Conservation (phyloP, 2,113 vertebrate genomes). For the Geothlypis trichas region DNA sequence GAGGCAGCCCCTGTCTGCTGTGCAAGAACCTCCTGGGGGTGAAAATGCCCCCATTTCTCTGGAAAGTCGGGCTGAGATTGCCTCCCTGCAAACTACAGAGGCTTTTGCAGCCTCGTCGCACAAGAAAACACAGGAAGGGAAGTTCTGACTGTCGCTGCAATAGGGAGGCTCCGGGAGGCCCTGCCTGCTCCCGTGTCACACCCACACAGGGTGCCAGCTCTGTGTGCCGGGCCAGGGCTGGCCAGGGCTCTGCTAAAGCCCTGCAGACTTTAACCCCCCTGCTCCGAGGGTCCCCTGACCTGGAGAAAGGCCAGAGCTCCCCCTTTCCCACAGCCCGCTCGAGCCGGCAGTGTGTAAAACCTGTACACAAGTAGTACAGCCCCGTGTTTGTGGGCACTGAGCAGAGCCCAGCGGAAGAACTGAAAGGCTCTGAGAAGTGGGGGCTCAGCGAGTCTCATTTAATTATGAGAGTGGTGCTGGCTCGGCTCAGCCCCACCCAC, state of each 20-base stretch:
- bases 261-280: accelerated
- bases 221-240: background rate
- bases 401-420: background rate
- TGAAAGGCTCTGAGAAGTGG: background rate
- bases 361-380: accelerated
- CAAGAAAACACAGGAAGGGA: accelerated
- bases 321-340: background rate
- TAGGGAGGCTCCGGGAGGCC: background rate
- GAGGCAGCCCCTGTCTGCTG: background rate
- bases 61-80: background rate
- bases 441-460: constrained; percentile 30
- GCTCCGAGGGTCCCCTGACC: background rate
- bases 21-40: background rate
- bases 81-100: background rate
- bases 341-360: background rate
- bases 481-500: constrained; percentile 54
- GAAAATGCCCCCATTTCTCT: background rate
- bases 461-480: constrained; percentile 37
- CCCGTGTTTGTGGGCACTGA: background rate
- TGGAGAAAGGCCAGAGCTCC: background rate
- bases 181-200: accelerated
- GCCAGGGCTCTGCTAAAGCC: background rate
- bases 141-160: background rate
- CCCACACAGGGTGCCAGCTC: background rate
- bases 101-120: background rate